Conservation (phyloP, 2,113 vertebrate species). For the mouse (Mus musculus) region GRCm39 chr3:50453001-50453500, state of each 20-base stretch:
- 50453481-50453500: neutral
- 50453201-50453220: neutral
- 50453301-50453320: neutral
- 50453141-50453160: neutral
- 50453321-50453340: neutral
- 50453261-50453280: neutral
- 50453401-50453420: neutral
- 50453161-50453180: neutral
- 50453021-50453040: neutral
- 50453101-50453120: neutral
- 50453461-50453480: neutral
- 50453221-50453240: neutral
- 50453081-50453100: neutral
- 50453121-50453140: neutral
- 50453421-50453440: constrained; percentile 3
- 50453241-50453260: neutral
- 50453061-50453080: neutral
- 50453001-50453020: neutral
- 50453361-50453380: neutral
- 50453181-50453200: neutral
- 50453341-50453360: neutral
- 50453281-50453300: fast-evolving
- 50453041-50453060: neutral
- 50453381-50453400: neutral
- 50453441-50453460: neutral